Evolutionary conservation across 2,888 invertebrate genomes (phyloP), one percentile per base, ranked within the genome.

Genomic region (Buathra laborator): DNA sequence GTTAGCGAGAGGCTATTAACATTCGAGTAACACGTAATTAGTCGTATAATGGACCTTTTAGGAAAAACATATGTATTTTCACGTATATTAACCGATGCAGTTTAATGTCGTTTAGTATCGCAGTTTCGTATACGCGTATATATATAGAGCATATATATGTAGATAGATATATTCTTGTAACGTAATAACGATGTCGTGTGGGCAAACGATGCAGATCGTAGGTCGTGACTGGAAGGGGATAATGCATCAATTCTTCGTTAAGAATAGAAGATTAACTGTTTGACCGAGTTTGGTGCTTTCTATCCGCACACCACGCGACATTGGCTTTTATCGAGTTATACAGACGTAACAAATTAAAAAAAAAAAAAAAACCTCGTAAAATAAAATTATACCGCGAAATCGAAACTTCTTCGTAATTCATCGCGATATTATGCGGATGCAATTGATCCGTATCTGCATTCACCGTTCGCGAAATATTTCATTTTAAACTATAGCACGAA

Each of bases 181-280:
- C 67, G 56, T 59, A 75, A 81, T 74, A 71, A 59, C 81, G 81
- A 75, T 53, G 70, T 64, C 70, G 78, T 64, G 78, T 70, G 70
- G 78, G 70, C 70, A 68, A 78, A 78, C 77, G 77, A 62, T 79
- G 70, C 70, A 64, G 70, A 71, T 71, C 78, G 78, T 79, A 79
- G 78, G 78, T 79, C 78, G 78, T 32, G 19, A 51, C 78, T 79
- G 78, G 51, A 70, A 64, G 78, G 78, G 78, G 53, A 67, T 79
- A 79, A 79, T 79, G 78, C 78, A 79, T 70, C 70, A 37, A 51
- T 51, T 70, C 70, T 44, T 72, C 71, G 79, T 76, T 66, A 76
- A 72, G 72, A 80, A 80, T 80, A 80, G 72, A 71, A 80, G 70
- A 71, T 62, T 53, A 16, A 72, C 32, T 72, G 53, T 80, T 71